A percentile compares a stretch with the other conserved stretches of the same genome.
These are phyloP conservation scores for Nettapus auritus DNA, from an alignment of 2,113 vertebrate genomes.

Conservation along the genomic window DNA sequence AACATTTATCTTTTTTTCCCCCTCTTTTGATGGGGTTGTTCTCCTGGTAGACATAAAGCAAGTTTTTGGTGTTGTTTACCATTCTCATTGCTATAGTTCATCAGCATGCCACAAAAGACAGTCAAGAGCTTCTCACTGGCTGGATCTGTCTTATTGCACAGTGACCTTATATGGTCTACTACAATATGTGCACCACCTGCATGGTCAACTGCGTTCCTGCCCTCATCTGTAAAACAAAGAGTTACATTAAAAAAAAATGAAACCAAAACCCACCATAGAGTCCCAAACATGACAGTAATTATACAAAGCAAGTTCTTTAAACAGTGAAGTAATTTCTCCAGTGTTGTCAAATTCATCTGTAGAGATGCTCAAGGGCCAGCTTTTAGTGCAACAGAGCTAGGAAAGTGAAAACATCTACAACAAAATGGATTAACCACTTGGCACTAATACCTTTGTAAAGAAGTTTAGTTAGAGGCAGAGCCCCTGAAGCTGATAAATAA, in stretches of 20 bases:
- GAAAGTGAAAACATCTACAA: constrained; percentile 30
- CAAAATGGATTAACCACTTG: constrained; percentile 36
- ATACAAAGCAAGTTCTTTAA: constrained; percentile 48
- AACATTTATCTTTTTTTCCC: not conserved
- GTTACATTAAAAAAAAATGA: constrained; percentile 87
- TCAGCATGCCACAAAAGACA: constrained; percentile 99
- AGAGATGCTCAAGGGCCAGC: not conserved
- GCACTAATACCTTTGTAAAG: not conserved
- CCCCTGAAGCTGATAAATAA: not conserved
- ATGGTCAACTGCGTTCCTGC: constrained; percentile 98
- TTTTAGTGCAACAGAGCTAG: not conserved
- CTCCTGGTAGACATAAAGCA: constrained; percentile 79
- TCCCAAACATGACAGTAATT: constrained; percentile 70
- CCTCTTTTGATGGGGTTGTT: not conserved
- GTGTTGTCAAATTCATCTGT: not conserved
- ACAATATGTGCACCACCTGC: constrained; percentile 99
- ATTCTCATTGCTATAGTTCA: constrained; percentile 99
- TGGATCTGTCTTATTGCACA: constrained; percentile 95
- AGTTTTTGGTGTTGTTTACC: constrained; percentile 88
- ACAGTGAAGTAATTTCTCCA: constrained; percentile 7
- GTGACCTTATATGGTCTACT: constrained; percentile 95
- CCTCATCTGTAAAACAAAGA: constrained; percentile 99
- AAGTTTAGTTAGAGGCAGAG: not conserved
- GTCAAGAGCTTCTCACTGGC: constrained; percentile 99
- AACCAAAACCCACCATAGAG: constrained; percentile 66